A percentile compares a stretch with the other conserved stretches of the same genome.
Conservation (phyloP, 2,113 vertebrate species). For the Caretta caretta region DNA sequence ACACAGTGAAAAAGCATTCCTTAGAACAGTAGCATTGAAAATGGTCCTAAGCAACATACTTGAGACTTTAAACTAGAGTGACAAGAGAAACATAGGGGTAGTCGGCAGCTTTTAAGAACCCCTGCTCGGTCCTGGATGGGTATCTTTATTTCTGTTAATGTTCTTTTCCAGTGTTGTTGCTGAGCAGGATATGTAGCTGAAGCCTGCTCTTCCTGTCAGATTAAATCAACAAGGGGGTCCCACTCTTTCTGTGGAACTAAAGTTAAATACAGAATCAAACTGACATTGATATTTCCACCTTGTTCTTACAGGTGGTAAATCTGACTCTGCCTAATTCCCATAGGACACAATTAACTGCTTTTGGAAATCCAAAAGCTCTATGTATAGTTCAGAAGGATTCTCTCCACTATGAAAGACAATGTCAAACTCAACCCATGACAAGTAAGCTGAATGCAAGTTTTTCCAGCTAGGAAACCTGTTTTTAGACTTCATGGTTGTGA, state of each 20-base stretch:
- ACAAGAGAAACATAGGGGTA: neutral
- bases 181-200: neutral
- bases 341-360: neutral
- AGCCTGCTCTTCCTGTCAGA: neutral
- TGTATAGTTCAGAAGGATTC: neutral
- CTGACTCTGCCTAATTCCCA: neutral
- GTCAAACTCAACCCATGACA: neutral
- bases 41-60: conserved; percentile 43
- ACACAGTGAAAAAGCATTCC: neutral
- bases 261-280: neutral
- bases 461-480: neutral
- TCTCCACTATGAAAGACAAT: neutral
- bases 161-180: neutral
- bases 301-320: neutral
- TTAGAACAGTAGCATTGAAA: conserved; percentile 21
- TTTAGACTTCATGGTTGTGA: neutral
- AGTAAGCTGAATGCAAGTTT: neutral
- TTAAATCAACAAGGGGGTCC: neutral
- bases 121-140: neutral
- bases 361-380: neutral
- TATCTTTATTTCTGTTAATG: neutral
- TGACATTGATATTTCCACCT: neutral
- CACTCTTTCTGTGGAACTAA: neutral
- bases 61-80: conserved; percentile 46
- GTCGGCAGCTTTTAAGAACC: neutral